Base-by-base conservation (phyloP, 2,888 invertebrate genomes). In the Chrysolina haemoptera region DNA sequence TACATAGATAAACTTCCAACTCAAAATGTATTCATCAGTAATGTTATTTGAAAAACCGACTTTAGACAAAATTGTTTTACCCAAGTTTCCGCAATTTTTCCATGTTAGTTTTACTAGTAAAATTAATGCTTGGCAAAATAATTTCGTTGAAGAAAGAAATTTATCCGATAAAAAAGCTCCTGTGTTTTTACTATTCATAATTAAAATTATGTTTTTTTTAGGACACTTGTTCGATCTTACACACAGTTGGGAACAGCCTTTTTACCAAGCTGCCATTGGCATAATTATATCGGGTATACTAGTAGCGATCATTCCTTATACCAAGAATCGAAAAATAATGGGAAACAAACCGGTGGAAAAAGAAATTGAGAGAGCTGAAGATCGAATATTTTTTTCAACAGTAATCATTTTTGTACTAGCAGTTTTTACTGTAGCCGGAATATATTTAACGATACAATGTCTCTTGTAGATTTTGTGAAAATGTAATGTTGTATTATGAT, bases 251-350 rank as follows among this genome's bases (percentile, higher is more conserved):
- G 93, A 95, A 80, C 90, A 93, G 76, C 93, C 95, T 0, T 96
- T 96, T 88, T 93, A 94, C 86, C 91, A 94, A 79, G 94, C 95
- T 48, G 96, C 96, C 16, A 88, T 94, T 66, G 96, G 95, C 92
- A 95, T 96, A 68, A 90, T 94, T 20, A 87, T 96, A 16, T 93
- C 96, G 35, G 97, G 96, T 18, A 79, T 94, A 0, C 87, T 94
- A 0, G 91, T 94, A 16, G 91, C 89, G 0, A 87, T 93, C 1
- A 93, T 94, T 79, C 93, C 94, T 0, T 91, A 89, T 82, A 93
- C 93, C 8, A 91, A 90, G 82, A 93, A 93, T 84, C 90, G 91
- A 80, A 90, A 91, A 67, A 91, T 93, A n/a, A 87, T 91, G 83
- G 90, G 90, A 68, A 85, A 85, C 35, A 90, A 89, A 11, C 91